A percentile compares a stretch with the other conserved stretches of the same genome.
Evolutionary conservation across 1,140 invertebrate species (phyloP).

Genomic region (Papilio aristodemus): DNA sequence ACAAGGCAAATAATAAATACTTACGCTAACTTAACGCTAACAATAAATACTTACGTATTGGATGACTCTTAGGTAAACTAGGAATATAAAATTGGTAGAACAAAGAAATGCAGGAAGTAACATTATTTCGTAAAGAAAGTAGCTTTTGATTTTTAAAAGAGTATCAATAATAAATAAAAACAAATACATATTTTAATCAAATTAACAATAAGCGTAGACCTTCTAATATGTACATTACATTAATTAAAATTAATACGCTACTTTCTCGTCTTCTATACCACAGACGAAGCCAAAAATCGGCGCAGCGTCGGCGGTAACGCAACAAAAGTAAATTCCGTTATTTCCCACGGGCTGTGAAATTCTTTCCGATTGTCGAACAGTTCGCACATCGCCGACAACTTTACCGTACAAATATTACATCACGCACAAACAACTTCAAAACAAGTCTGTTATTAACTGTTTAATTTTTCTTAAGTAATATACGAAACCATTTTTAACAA

Average conservation of each 20-base stretch:
- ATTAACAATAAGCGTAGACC: no score
- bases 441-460: not conserved
- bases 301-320: constrained; percentile 49
- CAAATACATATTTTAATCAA: no score
- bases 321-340: constrained; percentile 59
- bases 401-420: constrained; percentile 21
- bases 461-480: not conserved
- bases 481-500: not conserved
- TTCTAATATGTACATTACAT: no score
- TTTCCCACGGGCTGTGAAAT: constrained; percentile 60
- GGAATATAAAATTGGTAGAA: no score
- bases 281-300: constrained; percentile 37
- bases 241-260: no score
- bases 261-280: constrained; percentile 38
- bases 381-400: constrained; percentile 38
- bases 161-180: no score
- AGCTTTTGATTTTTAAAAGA: no score
- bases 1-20: not conserved
- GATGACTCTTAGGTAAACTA: no score
- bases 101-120: no score
- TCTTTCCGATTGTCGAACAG: constrained; percentile 50
- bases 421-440: not conserved
- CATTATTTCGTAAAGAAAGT: no score
- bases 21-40: no score
- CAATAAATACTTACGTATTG: no score